Evolutionary conservation across 2,113 vertebrate species (phyloP), one percentile per base, ranked within the genome.

Genomic region (Centropristis striata): DNA sequence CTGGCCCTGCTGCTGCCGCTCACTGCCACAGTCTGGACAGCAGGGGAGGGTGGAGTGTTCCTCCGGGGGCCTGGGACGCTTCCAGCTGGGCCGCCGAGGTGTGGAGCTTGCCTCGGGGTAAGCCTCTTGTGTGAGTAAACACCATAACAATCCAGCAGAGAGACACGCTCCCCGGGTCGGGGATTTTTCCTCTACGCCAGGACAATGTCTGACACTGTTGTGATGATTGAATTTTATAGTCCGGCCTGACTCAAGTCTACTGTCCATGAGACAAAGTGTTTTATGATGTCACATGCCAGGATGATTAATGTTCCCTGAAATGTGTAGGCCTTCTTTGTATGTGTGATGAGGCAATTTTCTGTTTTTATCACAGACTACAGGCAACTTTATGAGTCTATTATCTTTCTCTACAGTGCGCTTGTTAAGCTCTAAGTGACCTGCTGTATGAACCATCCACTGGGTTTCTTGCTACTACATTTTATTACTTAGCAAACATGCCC

Each of bases 81-180:
- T 68, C 63, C 88, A 86, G 65, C 76, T 75, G 68, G 87, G 39
- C 65, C 50, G 51, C 39, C 6, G 88, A 85, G 78, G 85, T 75
- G 73, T 67, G 70, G 75, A 53, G 58, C 54, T 80, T 4, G 63
- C 78, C 85, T 81, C 50, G 12, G 72, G 86, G 72, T 47, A 37
- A 63, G 47, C 66, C 75, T 85, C 83, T 83, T 51, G 65, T 81
- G 88, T 92, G 86, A 91, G 78, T 85, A 93, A 90, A 92, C 81
- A 84, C 64, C 78, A 80, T 72, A 80, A 86, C 70, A 78, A 66
- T 89, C 86, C 88, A 86, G 75, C 72, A 59, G 83, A 85, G 81
- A 77, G 77, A 69, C 71, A 74, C 74, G 23, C 85, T 88, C 44
- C 32, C 51, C 6, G 46, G 57, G 72, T 81, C 46, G 46, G 89